Percentiles rank a stretch among this genome's conserved stretches.
phyloP scores from a whole-genome alignment of 2,888 invertebrate genomes.

The Drosophila putrida region DNA sequence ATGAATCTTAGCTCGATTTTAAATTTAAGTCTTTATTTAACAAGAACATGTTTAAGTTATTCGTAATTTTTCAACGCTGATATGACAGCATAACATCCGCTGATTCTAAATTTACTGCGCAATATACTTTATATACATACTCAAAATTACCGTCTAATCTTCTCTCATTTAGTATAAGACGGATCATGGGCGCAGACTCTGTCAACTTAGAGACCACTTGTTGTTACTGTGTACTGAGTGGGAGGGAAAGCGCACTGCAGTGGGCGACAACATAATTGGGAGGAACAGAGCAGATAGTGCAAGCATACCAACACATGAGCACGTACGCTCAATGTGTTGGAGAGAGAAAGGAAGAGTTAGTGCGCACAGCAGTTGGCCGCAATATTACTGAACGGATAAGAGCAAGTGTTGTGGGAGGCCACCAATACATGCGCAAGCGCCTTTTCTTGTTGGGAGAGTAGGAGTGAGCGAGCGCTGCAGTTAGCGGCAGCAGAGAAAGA shows the following conservation, averaged over 20 bases:
- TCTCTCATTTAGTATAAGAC: not conserved
- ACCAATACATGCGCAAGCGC: too few species aligned
- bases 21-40: not conserved
- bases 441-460: too few species aligned
- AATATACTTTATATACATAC: not conserved
- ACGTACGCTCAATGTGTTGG: not conserved
- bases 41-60: not conserved
- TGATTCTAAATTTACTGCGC: slow-evolving; percentile 2
- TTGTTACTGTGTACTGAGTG: too few species aligned
- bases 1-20: slow-evolving; percentile 3
- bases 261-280: not conserved
- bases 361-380: not conserved
- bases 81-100: not conserved
- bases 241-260: not conserved
- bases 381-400: too few species aligned
- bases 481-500: too few species aligned
- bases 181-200: too few species aligned
- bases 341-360: not conserved
- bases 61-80: not conserved
- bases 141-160: not conserved
- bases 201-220: too few species aligned
- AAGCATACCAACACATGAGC: not conserved
- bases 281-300: not conserved
- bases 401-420: too few species aligned
- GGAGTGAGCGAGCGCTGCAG: too few species aligned